phyloP scores from a whole-genome alignment of 2,797 vertebrate genomes.

The Sebastes cheni region DNA sequence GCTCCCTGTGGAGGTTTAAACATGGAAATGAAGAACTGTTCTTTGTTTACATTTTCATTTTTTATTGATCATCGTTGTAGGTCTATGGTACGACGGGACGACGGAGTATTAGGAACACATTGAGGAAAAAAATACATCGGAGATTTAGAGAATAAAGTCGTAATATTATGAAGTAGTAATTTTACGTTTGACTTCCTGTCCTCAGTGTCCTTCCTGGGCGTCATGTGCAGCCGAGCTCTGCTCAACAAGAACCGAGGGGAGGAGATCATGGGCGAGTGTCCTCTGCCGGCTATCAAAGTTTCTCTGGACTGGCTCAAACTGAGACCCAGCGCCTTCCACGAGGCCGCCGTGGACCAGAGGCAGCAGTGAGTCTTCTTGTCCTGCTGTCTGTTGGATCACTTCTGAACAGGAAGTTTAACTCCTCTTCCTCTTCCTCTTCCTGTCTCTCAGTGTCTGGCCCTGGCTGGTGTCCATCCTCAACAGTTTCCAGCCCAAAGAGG shows the following conservation, averaged over 20 bases:
- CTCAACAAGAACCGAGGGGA: conserved; percentile 88
- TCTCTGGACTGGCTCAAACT: conserved; percentile 97
- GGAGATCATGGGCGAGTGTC: conserved; percentile 90
- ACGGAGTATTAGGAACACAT: no score
- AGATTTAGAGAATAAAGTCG: no score
- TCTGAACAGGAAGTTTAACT: not conserved
- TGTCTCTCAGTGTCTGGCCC: conserved; percentile 91
- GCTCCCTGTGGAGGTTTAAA: no score
- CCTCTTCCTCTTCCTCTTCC: not conserved
- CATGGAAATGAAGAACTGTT: no score
- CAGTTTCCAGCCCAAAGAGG: conserved; percentile 94
- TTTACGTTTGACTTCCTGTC: not conserved
- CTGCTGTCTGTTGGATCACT: accelerated
- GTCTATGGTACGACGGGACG: no score
- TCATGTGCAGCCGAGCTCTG: conserved; percentile 93
- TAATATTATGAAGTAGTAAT: no score
- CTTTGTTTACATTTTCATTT: no score
- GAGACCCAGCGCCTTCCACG: conserved; percentile 90
- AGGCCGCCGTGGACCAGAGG: conserved; percentile 89
- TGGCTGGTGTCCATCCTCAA: conserved; percentile 97
- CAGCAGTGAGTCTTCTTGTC: conserved; percentile 87
- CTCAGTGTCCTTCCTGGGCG: conserved; percentile 95
- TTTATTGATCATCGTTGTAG: no score
- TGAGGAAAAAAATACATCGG: no score
- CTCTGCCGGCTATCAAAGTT: conserved; percentile 97